Evolutionary conservation across 2,113 vertebrate species (phyloP), one percentile per base, ranked within the genome.

Genomic region (Ondatra zibethicus): DNA sequence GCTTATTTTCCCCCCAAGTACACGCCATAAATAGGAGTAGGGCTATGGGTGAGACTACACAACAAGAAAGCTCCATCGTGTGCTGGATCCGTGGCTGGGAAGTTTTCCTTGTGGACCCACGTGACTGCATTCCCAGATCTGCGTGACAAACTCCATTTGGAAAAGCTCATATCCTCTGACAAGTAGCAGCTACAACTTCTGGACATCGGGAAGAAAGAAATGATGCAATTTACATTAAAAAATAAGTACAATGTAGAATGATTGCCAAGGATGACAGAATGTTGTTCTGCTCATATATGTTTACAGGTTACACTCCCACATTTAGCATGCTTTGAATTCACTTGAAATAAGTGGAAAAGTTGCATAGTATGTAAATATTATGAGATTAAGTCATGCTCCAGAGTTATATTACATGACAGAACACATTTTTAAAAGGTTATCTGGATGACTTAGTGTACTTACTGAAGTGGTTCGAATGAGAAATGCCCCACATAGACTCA

Each of bases 391-490:
- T 89, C 87, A 77, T 82, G 86, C 12, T 89, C 31, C n/a, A 55
- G 76, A 92, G 77, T 94, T 97, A 89, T 70, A 94, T 91, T 78
- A 63, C 68, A 94, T 80, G 91, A 93, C 82, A 80, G 73, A 96
- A 95, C n/a, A 82, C 52, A 94, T 90, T 93, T 93, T 93, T 87
- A 61, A 21, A 89, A 36, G 88, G 90, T 86, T 80, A 65, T 91
- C 89, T 92, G 52, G 63, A 88, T 96, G 93, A 91, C 95, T 96
- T 94, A 73, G 88, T 86, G 95, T 97, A 90, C 65, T 72, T 93
- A 89, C 17, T 21, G 47, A 9, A 31, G 8, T 52, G 31, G 31
- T 17, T 80, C 21, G 16, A 52, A 52, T 36, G 77, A 52, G 77
- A 52, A 80, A 55, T 12, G 19, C 23, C 36, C 52, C 52, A 39